Evolutionary conservation across 2,888 invertebrate genomes (phyloP), one percentile per base, ranked within the genome.

Genomic region (Monopis laevigella): DNA sequence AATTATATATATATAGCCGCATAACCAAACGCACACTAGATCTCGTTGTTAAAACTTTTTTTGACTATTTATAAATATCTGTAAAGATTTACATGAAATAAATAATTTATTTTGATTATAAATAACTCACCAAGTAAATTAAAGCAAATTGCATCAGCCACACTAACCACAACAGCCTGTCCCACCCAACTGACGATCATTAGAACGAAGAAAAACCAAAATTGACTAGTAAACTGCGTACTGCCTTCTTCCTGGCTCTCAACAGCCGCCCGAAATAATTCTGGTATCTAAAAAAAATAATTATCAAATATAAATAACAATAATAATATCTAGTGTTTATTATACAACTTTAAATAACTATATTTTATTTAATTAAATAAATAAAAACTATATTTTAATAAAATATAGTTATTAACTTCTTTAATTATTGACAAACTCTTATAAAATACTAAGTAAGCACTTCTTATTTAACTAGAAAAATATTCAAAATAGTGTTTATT

Each of bases 111-210:
- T 6, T 27, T 39, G 18, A 12, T 5, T 11, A 35, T 27, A 26
- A 2, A 21, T 26, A 28, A 11, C 66, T 64, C 65, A 86, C 92
- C 94, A 16, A 96, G 77, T 39, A 92, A 75, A 55, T 90, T 87
- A 63, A 95, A 94, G 59, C 94, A 94, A 46, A 96, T 91, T 0
- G 95, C 90, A 75, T 97, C 96, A 1, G 90, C 90, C 41, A 96
- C 86, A 47, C 92, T 93, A 12, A 94, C 90, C 2, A 92, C 89
- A 0, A 95, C 89, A 0, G 94, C 90, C 84, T 93, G 92, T 2
- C 90, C 89, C 16, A 90, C 72, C 89, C 94, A 95, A 44, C 88
- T 90, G 8, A 89, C 54, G n/a, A 91, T 83, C 65, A 93, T 86
- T 42, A 93, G 73, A 16, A 85, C 53, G 48, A 93, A 86, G 56